These are phyloP conservation scores for Pelosia muscerda DNA, from an alignment of 2,888 invertebrate species.

Conservation along the genomic window DNA sequence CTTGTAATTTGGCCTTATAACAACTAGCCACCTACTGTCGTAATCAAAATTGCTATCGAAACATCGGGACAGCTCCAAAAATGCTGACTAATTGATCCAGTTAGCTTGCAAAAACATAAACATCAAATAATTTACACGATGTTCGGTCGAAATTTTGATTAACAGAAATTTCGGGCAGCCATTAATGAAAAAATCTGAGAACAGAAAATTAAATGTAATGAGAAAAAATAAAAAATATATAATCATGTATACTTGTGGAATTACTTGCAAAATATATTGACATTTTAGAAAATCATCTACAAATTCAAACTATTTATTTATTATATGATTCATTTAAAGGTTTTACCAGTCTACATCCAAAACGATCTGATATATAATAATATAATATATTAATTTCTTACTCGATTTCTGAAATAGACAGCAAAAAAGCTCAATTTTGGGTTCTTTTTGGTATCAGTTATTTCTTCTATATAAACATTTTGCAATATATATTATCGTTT, in stretches of 20 bases:
- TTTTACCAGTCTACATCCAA: too few species aligned
- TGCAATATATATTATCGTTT: background rate
- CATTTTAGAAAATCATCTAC: too few species aligned
- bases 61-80: slow-evolving; percentile 1
- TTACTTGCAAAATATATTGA: too few species aligned
- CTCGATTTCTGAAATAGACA: too few species aligned
- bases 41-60: background rate
- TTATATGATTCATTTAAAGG: too few species aligned
- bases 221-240: too few species aligned
- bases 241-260: too few species aligned
- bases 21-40: background rate
- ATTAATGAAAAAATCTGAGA: slow-evolving; percentile 1
- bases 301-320: too few species aligned
- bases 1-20: background rate
- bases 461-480: slow-evolving; percentile 8
- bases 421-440: too few species aligned
- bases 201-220: too few species aligned
- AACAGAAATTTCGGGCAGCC: background rate
- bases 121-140: slow-evolving; percentile 1
- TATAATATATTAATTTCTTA: too few species aligned
- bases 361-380: too few species aligned
- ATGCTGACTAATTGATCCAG: background rate
- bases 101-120: background rate
- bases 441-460: background rate
- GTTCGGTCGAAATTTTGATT: background rate